Base-by-base conservation (phyloP, 2,113 vertebrate species). In the Tylochromis polylepis region DNA sequence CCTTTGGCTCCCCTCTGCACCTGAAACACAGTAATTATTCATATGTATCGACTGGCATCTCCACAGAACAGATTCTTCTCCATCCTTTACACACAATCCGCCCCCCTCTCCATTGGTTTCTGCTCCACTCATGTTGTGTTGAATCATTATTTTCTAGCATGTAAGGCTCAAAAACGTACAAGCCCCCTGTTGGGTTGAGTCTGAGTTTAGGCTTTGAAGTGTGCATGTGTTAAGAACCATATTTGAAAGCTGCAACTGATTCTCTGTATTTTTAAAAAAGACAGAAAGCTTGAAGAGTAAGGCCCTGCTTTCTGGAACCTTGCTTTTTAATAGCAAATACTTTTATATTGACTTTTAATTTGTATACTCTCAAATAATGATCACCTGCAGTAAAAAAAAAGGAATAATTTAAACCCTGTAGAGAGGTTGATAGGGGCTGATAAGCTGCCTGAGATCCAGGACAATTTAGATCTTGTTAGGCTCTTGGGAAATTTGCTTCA, bases 141-240 rank as follows among this genome's bases (percentile, higher is more conserved):
- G 38, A 49, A 79, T 88, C 58, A 65, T 85, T 88, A 85, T 87
- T 84, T 65, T 49, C 24, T 27, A 59, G 56, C 51, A 56, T 77
- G 58, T 65, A 72, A 38, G 79, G 46, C 27, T 85, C 46, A 79
- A 65, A 81, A 83, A 83, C 46, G 1, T 82, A 83, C 62, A 81
- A 53, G 46, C 36, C 80, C 70, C 88, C 79, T 8, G 3, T 57
- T 49, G 79, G 82, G 70, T 85, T 41, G 79, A 88, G 78, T 20
- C 29, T 15, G 11, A 62, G 84, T 56, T 88, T 31, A 58, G 36
- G 41, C 92, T 93, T 89, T 93, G 91, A 93, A 91, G 83, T 87
- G 36, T 15, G 67, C 51, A 67, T 72, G 83, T 87, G 83, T 46
- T 1, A 81, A 88, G 83, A 38, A 15, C 51, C 80, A 87, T 27